phyloP scores from a whole-genome alignment of 2,113 vertebrate species.

The Otus sunia region DNA sequence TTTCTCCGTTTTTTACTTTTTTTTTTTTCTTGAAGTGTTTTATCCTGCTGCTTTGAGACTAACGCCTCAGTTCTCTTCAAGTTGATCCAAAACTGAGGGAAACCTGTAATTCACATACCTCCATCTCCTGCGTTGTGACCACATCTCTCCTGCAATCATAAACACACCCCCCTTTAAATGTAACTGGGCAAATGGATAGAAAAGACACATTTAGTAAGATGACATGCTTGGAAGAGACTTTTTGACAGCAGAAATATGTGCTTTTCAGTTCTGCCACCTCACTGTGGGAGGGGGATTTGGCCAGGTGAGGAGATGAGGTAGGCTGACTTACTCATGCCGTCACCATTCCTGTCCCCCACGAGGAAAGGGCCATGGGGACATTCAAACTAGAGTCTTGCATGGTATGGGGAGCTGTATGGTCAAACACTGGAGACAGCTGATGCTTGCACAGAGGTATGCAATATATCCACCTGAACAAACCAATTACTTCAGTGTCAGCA shows the following conservation, averaged over 20 bases:
- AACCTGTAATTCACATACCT: not conserved
- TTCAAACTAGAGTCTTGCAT: not conserved
- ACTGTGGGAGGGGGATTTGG: not conserved
- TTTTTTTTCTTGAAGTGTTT: not conserved
- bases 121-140: not conserved
- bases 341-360: accelerated
- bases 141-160: accelerated
- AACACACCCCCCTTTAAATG: not conserved
- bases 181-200: not conserved
- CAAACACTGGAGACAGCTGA: not conserved
- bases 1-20: too few species aligned
- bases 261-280: not conserved
- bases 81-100: not conserved
- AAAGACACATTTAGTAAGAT: not conserved
- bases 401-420: not conserved
- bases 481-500: not conserved
- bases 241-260: not conserved
- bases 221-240: not conserved
- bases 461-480: not conserved
- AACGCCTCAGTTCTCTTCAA: not conserved
- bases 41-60: not conserved
- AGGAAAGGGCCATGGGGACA: accelerated
- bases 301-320: not conserved
- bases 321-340: not conserved
- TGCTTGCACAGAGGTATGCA: not conserved